A percentile compares a stretch with the other conserved stretches of the same genome.
phyloP scores from a whole-genome alignment of 2,888 invertebrate genomes.

The Drosophila dives region DNA sequence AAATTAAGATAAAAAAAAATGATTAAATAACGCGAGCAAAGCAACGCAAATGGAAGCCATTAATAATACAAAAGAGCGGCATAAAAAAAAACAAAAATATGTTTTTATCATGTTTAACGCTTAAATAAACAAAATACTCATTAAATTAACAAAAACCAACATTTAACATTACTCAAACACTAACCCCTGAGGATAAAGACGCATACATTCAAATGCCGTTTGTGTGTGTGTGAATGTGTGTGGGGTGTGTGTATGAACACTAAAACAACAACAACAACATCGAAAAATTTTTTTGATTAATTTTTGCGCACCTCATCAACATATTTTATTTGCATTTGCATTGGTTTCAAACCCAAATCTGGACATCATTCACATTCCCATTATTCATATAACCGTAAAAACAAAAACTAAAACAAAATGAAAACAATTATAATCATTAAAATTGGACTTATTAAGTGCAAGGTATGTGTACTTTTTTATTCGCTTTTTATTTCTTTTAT shows the following conservation, averaged over 20 bases:
- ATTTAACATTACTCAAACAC: conserved; percentile 39
- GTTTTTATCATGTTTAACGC: conserved; percentile 32
- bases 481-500: conserved; percentile 44
- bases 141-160: conserved; percentile 29
- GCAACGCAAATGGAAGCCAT: conserved; percentile 75
- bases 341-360: not conserved
- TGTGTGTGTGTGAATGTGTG: conserved; percentile 14
- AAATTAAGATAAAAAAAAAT: conserved; percentile 20
- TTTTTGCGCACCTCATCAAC: conserved; percentile 56
- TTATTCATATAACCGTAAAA: not conserved
- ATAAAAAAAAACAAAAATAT: conserved; percentile 15
- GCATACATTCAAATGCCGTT: conserved; percentile 2
- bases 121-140: conserved; percentile 48
- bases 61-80: conserved; percentile 44
- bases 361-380: conserved; percentile 9
- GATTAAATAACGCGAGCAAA: conserved; percentile 30
- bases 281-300: conserved; percentile 28
- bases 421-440: conserved; percentile 26
- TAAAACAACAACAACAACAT: conserved; percentile 18
- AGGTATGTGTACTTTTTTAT: conserved; percentile 75
- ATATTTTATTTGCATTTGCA: conserved; percentile 49
- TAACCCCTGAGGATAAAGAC: conserved; percentile 31
- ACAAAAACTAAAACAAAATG: conserved; percentile 17
- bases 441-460: conserved; percentile 75
- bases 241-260: conserved; percentile 14